Percentiles rank a stretch among this genome's conserved stretches.
Evolutionary conservation across 2,888 invertebrate species (phyloP).

Genomic region (Phytoseiulus persimilis): DNA sequence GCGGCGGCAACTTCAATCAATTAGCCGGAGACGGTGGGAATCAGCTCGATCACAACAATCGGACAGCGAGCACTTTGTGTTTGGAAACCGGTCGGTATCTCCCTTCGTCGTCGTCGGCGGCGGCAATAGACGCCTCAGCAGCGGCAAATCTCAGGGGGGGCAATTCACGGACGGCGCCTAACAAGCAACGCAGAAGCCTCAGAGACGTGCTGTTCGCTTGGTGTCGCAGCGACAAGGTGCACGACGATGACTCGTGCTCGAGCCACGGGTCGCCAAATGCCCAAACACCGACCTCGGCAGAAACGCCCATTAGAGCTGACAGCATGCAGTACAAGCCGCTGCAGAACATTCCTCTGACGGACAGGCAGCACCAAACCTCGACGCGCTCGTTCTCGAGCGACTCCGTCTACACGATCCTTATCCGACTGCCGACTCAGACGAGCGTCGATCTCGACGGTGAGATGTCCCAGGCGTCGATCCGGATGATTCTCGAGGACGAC

Average conservation of each 20-base stretch:
- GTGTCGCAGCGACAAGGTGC: conserved; percentile 65
- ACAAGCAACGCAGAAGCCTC: conserved; percentile 41
- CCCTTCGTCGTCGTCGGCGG: conserved; percentile 22
- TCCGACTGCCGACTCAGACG: conserved; percentile 63
- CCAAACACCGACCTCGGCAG: conserved; percentile 62
- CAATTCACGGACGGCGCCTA: conserved; percentile 42
- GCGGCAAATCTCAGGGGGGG: conserved; percentile 53
- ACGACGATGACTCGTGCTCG: conserved; percentile 58
- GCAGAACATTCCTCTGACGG: conserved; percentile 44
- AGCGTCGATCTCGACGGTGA: conserved; percentile 37
- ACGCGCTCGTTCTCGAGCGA: conserved; percentile 44
- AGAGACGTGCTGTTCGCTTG: conserved; percentile 42
- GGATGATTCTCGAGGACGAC: conserved; percentile 48
- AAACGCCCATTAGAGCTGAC: conserved; percentile 76
- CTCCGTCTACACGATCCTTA: conserved; percentile 80
- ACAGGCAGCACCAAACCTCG: conserved; percentile 41
- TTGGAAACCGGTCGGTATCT: conserved; percentile 41
- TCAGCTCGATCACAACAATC: conserved; percentile 36
- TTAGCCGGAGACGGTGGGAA: conserved; percentile 37
- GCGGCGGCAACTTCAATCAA: conserved; percentile 26
- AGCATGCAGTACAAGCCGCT: conserved; percentile 45
- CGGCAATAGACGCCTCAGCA: conserved; percentile 59
- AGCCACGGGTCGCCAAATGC: conserved; percentile 49
- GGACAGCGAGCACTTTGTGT: conserved; percentile 39
- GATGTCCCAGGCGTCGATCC: conserved; percentile 46